phyloP scores from a whole-genome alignment of 2,113 vertebrate genomes.

The Callaeas wilsoni region DNA sequence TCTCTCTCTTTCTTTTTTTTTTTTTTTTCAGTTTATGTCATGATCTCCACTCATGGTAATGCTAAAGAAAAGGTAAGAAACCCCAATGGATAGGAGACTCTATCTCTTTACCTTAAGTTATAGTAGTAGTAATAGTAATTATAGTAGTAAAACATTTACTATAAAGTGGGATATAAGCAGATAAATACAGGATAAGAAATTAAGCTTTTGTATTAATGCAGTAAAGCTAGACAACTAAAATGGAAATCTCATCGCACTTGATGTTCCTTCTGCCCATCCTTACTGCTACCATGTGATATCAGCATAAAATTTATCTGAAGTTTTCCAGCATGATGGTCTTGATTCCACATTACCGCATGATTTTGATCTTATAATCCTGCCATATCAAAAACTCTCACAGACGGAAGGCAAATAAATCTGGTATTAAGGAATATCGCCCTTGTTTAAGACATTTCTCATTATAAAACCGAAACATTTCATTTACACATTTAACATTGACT shows the following conservation, averaged over 20 bases:
- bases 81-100: neutral
- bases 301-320: neutral
- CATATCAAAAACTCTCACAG: neutral
- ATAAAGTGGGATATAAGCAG: neutral
- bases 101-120: neutral
- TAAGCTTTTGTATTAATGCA: neutral
- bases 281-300: neutral
- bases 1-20: neutral
- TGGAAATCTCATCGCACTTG: neutral
- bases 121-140: neutral
- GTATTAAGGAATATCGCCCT: neutral
- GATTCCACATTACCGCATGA: neutral
- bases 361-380: neutral
- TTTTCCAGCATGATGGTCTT: neutral
- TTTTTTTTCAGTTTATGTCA: neutral
- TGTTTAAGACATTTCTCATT: neutral
- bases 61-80: neutral
- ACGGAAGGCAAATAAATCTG: neutral
- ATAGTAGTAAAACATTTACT: neutral
- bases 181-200: neutral
- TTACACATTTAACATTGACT: constrained; percentile 5
- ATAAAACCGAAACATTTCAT: neutral
- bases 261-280: neutral
- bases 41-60: neutral
- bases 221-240: neutral